Evolutionary conservation across 2,797 vertebrate species (phyloP).

Genomic region (Eurystomus glaucurus): DNA sequence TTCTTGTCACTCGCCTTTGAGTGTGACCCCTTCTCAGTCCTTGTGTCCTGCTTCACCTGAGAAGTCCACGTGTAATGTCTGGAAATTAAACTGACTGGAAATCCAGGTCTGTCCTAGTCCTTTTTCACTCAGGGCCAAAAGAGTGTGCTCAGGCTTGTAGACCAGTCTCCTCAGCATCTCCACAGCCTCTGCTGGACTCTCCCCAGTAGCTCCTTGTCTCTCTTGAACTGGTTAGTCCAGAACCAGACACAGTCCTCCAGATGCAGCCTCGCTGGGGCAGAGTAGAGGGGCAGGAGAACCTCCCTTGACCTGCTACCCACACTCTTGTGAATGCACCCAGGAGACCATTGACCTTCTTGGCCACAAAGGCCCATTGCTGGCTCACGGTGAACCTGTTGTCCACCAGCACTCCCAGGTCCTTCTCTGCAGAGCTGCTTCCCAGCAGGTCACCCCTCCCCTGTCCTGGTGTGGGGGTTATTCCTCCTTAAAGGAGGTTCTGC

Average conservation of each 20-base stretch:
- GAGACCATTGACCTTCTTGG: too few relatives aligned
- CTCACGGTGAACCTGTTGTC: background rate
- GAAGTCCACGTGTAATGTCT: rapidly evolving
- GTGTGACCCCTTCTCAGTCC: background rate
- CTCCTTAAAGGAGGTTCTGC: background rate
- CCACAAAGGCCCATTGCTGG: background rate
- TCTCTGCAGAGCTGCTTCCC: background rate
- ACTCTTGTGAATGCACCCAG: too few relatives aligned
- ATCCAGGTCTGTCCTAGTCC: background rate
- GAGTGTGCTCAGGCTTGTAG: background rate
- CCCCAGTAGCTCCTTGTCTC: too few relatives aligned
- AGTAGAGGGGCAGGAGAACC: background rate
- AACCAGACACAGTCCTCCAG: background rate
- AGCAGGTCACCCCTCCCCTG: background rate
- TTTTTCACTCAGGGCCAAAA: background rate
- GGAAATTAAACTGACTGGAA: background rate
- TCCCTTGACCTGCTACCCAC: background rate
- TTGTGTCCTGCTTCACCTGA: background rate
- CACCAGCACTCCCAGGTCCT: background rate
- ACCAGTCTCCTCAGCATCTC: too few relatives aligned
- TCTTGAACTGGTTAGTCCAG: too few relatives aligned
- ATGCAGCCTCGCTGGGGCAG: background rate
- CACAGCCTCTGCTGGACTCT: too few relatives aligned
- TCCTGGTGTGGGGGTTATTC: background rate
- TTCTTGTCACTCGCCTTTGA: background rate